A percentile compares a stretch with the other conserved stretches of the same genome.
phyloP scores from a whole-genome alignment of 2,888 invertebrate species.

The Pteria penguin region DNA sequence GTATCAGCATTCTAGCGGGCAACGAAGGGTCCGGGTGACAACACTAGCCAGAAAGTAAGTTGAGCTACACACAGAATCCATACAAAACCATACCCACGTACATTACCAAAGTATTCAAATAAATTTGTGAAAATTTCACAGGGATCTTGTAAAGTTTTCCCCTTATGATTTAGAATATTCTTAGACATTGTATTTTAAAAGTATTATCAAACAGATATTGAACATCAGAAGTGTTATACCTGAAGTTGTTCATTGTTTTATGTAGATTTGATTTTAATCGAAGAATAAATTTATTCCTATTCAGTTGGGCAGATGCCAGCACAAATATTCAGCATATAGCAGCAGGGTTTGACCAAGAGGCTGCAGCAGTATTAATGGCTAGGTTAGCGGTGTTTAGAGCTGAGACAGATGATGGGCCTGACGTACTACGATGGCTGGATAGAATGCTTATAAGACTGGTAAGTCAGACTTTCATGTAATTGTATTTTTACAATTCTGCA shows the following conservation, averaged over 20 bases:
- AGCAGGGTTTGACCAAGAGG: constrained; percentile 98
- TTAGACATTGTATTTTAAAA: no score
- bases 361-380: constrained; percentile 98
- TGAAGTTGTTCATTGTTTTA: no score
- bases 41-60: constrained; percentile 95
- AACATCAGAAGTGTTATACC: no score
- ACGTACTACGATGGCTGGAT: constrained; percentile 99
- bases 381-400: constrained; percentile 97
- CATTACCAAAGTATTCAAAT: no score
- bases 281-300: constrained; percentile 31
- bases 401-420: constrained; percentile 91
- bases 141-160: no score
- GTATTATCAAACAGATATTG: no score
- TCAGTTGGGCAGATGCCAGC: constrained; percentile 97
- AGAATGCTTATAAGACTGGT: constrained; percentile 97
- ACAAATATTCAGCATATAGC: constrained; percentile 92
- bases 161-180: no score
- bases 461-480: no score
- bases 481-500: neutral
- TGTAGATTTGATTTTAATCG: neutral
- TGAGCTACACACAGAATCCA: no score
- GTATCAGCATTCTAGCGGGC: constrained; percentile 98
- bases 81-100: no score
- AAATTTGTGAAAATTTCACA: no score
- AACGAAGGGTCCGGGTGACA: constrained; percentile 95